Conservation (phyloP, 2,888 invertebrate genomes). For the Cheilosia soror region DNA sequence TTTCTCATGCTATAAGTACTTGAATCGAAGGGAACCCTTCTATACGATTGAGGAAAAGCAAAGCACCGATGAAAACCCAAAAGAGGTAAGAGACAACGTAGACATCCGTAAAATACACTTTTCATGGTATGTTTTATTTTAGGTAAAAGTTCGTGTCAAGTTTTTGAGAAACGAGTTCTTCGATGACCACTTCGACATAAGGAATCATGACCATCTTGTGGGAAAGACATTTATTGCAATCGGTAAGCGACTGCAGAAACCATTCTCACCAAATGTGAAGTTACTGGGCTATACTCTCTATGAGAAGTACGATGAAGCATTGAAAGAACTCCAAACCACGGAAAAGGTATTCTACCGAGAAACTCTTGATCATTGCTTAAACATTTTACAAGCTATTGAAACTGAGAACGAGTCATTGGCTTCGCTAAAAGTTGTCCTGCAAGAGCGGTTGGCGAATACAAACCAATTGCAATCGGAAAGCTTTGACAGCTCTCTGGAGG, state of each 20-base stretch:
- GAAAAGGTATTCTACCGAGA: constrained; percentile 76
- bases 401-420: constrained; percentile 81
- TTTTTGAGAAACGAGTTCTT: constrained; percentile 92
- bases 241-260: constrained; percentile 83
- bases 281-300: constrained; percentile 88
- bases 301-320: constrained; percentile 87
- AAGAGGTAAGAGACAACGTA: constrained; percentile 75
- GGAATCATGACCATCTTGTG: constrained; percentile 88
- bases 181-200: constrained; percentile 96
- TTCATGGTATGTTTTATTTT: constrained; percentile 78
- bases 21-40: constrained; percentile 84
- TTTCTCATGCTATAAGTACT: constrained; percentile 90
- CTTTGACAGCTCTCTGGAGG: constrained; percentile 77
- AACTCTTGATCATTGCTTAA: constrained; percentile 79
- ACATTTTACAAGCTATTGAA: constrained; percentile 52
- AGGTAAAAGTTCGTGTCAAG: constrained; percentile 90
- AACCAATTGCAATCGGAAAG: constrained; percentile 77
- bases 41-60: constrained; percentile 75
- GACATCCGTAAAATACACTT: constrained; percentile 64
- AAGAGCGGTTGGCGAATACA: constrained; percentile 82
- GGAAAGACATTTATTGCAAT: constrained; percentile 92
- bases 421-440: constrained; percentile 80
- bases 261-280: constrained; percentile 85
- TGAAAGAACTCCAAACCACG: constrained; percentile 78
- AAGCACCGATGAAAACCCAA: constrained; percentile 82